Base-by-base conservation (phyloP, 2,888 invertebrate species). In the Cerastoderma edule region DNA sequence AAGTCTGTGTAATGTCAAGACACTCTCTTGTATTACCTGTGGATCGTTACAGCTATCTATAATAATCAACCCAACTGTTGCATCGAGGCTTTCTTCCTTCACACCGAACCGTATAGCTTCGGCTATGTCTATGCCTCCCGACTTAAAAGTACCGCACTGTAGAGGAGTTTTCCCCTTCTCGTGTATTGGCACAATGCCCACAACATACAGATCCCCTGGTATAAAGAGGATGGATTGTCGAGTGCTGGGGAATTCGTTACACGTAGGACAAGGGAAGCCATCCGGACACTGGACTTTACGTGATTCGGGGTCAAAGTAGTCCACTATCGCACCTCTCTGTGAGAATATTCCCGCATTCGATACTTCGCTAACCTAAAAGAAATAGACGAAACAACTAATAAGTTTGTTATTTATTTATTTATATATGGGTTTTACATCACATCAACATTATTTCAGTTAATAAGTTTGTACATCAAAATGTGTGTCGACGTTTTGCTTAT, bases 21-120 rank as follows among this genome's bases (percentile, higher is more conserved):
- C 54, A 28, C 76, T 84, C 24, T 78, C 76, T 39, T 83, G 78
- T 16, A 75, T 65, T 0, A 84, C 48, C 27, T 84, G 73, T 1
- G 82, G 80, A 48, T 85, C 81, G 48, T 85, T 78, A 48, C 86
- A 86, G 16, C 81, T 84, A 57, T 86, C 81, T n/a, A 86, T 80
- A 3, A 86, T 69, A 2, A 82, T 72, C 19, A 73, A 53, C 2
- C 86, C 86, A 28, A 86, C 70, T 10, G 67, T 68, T 8, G 78
- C 79, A n/a, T 56, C 44, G 1, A 75, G 79, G 39, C 80, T 80
- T 10, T 79, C 73, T 6, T 68, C 69, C 2, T 68, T 10, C 0
- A 84, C 74, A 8, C 73, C 83, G 65, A 80, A 83, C 6, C 70
- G 56, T 35, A 86, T 81, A 1, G 78, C 69, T 46, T 84, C 81